Base-by-base conservation (phyloP, 2,113 vertebrate genomes). In the Cheilinus undulatus region DNA sequence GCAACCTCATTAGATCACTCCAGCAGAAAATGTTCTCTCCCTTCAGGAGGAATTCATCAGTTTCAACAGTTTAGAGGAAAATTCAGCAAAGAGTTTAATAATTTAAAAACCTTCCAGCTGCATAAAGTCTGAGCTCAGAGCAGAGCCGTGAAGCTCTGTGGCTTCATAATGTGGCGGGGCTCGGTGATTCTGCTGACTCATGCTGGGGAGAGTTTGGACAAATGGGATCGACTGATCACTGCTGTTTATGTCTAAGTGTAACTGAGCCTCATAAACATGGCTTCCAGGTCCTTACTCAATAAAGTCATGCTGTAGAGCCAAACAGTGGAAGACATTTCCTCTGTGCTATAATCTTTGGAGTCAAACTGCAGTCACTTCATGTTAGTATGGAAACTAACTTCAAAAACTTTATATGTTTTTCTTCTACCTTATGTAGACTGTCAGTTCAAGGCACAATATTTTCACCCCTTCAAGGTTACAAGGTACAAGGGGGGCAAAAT, bases 191-290 rank as follows among this genome's bases (percentile, higher is more conserved):
- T 56, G 65, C 57, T 32, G 19, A 36, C 19, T 52, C 52, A 14
- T 40, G 30, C 49, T 63, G 52, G 45, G 42, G 27, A 50, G 40
- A n/a, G 14, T 60, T 19, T 38, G 51, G 51, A 58, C 30, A 60
- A 59, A 64, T 65, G 15, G 32, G 64, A 70, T 15, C 2, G 12
- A 67, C 49, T 57, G 56, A 24, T 3, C 19, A 19, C 32, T 59
- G 62, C 48, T 60, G 48, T 59, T 49, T 67, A 51, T 52, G 62
- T 71, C 38, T 48, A 40, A 3, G 2, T n/a, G 58, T 48, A 30
- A 20, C 20, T 34, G 27, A 32, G 23, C 63, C 43, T 22, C 56
- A 34, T 17, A 17, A 49, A 75, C 13, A 38, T 23, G 7, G 1
- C 23, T 65, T 45, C n/a, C n/a, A n/a, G n/a, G n/a, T n/a, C n/a